Evolutionary conservation across 2,797 vertebrate genomes (phyloP), one percentile per base, ranked within the genome.

Genomic region (Petrocephalus schoutedeni): DNA sequence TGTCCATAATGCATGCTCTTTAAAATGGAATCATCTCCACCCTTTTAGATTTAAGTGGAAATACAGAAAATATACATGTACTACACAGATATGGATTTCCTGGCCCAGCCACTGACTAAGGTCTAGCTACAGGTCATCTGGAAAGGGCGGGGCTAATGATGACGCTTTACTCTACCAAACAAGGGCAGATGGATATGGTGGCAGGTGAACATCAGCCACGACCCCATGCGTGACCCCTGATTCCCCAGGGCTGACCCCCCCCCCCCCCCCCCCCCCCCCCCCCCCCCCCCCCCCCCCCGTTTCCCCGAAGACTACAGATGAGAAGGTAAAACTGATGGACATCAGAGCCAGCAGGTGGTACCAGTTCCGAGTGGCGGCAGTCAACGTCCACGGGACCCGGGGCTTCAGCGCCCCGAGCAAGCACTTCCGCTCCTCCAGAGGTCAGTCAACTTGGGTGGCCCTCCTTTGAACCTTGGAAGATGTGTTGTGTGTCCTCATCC

Each of bases 391-490:
- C 0, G 98, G 98, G 86, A 99, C 98, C 0, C 96, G 98, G 0
- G 98, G 98, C 89, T 99, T 99, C 96, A 99, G 98, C 0, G 97
- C 98, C 0, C 98, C 98, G 90, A 99, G 98, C 96, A 98, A 98
- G 90, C 98, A 99, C 94, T 99, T 99, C 95, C 95, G 96, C 88
- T 99, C 98, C 56, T 97, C 97, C 4, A 96, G 95, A 98, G 98
- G 98, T 99, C 91, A 89, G 97, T 95, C 45, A 87, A 51, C 89
- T 88, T 93, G 93, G 92, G 92, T 94, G 93, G 93, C 88, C 94
- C 89, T 89, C 57, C 88, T 87, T 92, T 89, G 89, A 90, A 89
- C 58, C 51, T 16, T 36, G 32, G 4, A 41, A 74, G 67, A 41
- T 74, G 67, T 71, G 28, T 36, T 71, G 64, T 16, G 67, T 41